phyloP scores from a whole-genome alignment of 2,888 invertebrate genomes.

The Nemapogon koenigi region DNA sequence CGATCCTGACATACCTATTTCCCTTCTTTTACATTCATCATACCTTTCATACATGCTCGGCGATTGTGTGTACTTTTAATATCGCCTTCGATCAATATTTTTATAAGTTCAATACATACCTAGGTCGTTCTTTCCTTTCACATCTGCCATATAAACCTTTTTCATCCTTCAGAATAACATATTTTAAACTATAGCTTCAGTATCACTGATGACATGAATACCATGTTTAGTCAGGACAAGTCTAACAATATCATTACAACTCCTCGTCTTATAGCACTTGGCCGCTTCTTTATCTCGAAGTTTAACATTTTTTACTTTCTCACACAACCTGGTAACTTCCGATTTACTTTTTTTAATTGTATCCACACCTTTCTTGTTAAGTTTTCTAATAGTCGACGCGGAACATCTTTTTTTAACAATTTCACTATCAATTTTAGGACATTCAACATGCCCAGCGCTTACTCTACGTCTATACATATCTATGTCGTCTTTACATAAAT shows the following conservation, averaged over 20 bases:
- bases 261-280: slow-evolving; percentile 46
- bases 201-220: slow-evolving; percentile 80
- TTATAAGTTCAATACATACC: neutral
- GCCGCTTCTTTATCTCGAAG: slow-evolving; percentile 34
- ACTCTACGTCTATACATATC: slow-evolving; percentile 40
- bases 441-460: slow-evolving; percentile 46
- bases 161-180: neutral
- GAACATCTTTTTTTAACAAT: slow-evolving; percentile 41
- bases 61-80: too few species aligned
- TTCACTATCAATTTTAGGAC: slow-evolving; percentile 16
- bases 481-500: slow-evolving; percentile 46
- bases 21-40: too few species aligned
- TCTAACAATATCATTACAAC: slow-evolving; percentile 69
- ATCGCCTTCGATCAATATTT: too few species aligned
- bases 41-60: too few species aligned
- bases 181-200: slow-evolving; percentile 71
- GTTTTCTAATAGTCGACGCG: slow-evolving; percentile 39
- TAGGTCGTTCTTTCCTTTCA: too few species aligned
- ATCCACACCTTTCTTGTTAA: slow-evolving; percentile 33
- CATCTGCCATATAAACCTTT: too few species aligned
- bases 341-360: slow-evolving; percentile 48
- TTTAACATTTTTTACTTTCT: slow-evolving; percentile 51
- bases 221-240: slow-evolving; percentile 80
- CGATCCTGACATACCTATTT: too few species aligned
- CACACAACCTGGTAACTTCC: slow-evolving; percentile 58